Percentiles rank a stretch among this genome's conserved stretches.
These are phyloP conservation scores for Hirtodrosophila histrioides DNA, from an alignment of 2,888 invertebrate species.

Conservation along the genomic window DNA sequence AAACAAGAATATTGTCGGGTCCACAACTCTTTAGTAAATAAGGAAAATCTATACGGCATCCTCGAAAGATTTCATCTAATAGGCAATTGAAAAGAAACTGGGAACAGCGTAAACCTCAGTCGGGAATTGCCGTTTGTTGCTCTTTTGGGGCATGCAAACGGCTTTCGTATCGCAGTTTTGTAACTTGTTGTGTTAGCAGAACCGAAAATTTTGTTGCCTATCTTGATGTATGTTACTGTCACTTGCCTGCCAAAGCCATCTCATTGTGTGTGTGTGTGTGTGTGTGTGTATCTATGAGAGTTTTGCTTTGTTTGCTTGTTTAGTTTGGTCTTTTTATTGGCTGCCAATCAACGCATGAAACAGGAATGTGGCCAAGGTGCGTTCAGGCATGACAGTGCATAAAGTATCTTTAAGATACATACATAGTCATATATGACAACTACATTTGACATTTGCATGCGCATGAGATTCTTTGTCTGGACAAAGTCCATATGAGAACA, in stretches of 20 bases:
- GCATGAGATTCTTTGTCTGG: too few relatives aligned
- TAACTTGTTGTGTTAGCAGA: slow-evolving; percentile 40
- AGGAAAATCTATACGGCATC: too few relatives aligned
- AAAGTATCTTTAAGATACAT: slow-evolving; percentile 50
- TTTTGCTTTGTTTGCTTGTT: slow-evolving; percentile 28
- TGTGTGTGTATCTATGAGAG: slow-evolving; percentile 2
- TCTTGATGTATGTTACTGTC: slow-evolving; percentile 75
- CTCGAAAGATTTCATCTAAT: too few relatives aligned
- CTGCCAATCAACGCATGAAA: slow-evolving; percentile 67
- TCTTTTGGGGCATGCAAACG: slow-evolving; percentile 45
- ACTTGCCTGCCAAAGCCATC: slow-evolving; percentile 52
- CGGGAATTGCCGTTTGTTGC: not conserved
- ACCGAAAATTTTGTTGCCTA: slow-evolving; percentile 44
- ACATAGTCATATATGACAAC: slow-evolving; percentile 23
- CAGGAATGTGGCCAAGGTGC: slow-evolving; percentile 53
- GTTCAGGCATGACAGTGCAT: slow-evolving; percentile 55
- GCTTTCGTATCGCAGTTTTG: slow-evolving; percentile 56
- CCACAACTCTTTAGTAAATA: too few relatives aligned
- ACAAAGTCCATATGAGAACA: too few relatives aligned
- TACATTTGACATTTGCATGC: slow-evolving; percentile 41
- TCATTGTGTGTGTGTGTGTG: slow-evolving; percentile 2
- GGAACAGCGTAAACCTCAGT: too few relatives aligned
- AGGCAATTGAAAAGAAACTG: too few relatives aligned
- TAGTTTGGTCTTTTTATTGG: slow-evolving; percentile 56
- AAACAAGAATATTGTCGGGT: too few relatives aligned